Evolutionary conservation across 1,140 invertebrate genomes (phyloP), one percentile per base, ranked within the genome.

Genomic region (Apis laboriosa): DNA sequence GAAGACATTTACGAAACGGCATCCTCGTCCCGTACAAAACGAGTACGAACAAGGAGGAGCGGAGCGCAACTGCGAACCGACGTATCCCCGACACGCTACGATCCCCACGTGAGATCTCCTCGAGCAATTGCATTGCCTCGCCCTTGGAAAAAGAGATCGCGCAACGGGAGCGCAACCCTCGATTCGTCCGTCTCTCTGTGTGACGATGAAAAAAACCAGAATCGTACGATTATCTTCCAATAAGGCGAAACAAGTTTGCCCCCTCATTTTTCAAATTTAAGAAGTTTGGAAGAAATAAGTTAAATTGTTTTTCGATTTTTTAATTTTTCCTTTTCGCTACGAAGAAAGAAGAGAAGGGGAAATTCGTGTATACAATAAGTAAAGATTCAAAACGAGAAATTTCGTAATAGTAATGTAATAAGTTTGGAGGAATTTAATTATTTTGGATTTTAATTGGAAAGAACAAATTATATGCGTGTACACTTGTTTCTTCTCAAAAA

Each of bases 1-100:
- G 83, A 86, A 79, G 85, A 79, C 88, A 87, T 87, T 90, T 84
- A 84, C 77, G 88, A 84, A 89, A 90, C 79, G 66, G 74, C 51
- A 61, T 83, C 43, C 66, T 51, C 73, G 49, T 68, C 70, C 70
- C 61, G 72, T 77, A 83, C 66, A 67, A 34, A 80, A 88, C 80
- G 60, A 84, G 72, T 68, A 60, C 58, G 74, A 84, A 58, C 53
- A 76, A 84, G 49, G 55, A 76, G 19, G 53, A 73, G 64, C 24
- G n/a, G 34, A 43, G 9, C 56, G 66, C 49, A 64, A n/a, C 64
- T 82, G 67, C 70, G 43, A 75, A 61, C 73, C 58, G 72, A 67
- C 73, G 56, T 76, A 71, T 79, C 71, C 55, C 19, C 80, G 63
- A 89, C 61, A 34, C 76, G 87, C 66, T 64, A 64, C 82, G 81